Conservation (phyloP, 2,797 vertebrate species). For the Acrossocheilus fasciatus region DNA sequence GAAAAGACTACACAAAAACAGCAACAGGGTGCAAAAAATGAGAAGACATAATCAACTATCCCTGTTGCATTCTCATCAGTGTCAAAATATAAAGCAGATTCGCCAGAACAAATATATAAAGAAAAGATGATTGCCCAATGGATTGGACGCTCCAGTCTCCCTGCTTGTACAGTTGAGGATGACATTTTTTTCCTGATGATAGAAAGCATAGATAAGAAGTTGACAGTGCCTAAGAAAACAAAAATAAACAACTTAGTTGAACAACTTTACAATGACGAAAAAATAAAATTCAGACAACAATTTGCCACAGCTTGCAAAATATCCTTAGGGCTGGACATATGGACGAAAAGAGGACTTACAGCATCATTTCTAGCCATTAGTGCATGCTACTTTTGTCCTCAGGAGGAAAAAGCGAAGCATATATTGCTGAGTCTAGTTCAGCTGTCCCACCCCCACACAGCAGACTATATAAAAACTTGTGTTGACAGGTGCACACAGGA, state of each 20-base stretch:
- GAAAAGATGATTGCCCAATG: too few relatives aligned
- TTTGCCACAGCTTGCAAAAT: constrained; percentile 41
- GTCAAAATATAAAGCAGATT: too few relatives aligned
- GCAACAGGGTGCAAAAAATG: too few relatives aligned
- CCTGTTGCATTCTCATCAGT: too few relatives aligned
- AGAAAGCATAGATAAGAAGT: too few relatives aligned
- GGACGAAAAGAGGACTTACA: constrained; percentile 24
- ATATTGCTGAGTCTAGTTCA: not conserved
- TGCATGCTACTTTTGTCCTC: constrained; percentile 7
- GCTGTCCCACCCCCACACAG: constrained; percentile 50
- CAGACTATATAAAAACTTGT: constrained; percentile 48
- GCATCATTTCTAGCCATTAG: constrained; percentile 50
- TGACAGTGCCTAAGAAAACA: constrained; percentile 42
- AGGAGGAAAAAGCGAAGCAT: not conserved
- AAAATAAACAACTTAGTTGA: constrained; percentile 53
- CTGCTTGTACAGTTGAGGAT: too few relatives aligned
- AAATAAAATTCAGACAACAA: not conserved
- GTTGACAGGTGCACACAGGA: constrained; percentile 34
- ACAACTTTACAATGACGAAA: constrained; percentile 32
- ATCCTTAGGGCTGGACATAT: not conserved
- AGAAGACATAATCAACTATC: too few relatives aligned
- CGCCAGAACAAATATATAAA: too few relatives aligned
- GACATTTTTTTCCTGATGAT: too few relatives aligned
- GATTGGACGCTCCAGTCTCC: too few relatives aligned
- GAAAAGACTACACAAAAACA: too few relatives aligned